Conservation (phyloP, 2,797 vertebrate species). For the Pterois miles region DNA sequence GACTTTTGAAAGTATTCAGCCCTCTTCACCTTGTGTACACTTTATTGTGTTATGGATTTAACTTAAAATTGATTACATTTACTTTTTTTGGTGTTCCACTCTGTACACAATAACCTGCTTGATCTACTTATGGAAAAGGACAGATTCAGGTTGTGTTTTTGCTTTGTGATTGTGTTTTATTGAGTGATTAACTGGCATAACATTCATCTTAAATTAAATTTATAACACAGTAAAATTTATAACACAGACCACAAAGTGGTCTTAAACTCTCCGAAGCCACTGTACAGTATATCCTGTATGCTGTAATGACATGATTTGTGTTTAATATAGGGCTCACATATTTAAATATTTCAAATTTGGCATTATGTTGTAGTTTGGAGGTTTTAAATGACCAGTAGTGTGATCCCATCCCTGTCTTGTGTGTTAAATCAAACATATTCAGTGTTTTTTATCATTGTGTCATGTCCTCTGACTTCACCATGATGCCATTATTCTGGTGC, state of each 20-base stretch:
- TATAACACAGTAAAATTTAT: not conserved
- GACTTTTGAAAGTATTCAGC: not conserved
- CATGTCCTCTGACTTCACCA: constrained; percentile 8
- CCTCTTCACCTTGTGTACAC: not conserved
- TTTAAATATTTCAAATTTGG: not conserved
- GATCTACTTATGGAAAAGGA: not conserved
- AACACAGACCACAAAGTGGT: not conserved
- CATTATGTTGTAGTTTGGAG: not conserved
- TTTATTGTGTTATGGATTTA: not conserved
- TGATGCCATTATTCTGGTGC: not conserved
- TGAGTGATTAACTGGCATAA: not conserved
- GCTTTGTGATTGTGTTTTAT: not conserved
- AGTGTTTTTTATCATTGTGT: constrained; percentile 16
- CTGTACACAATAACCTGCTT: not conserved
- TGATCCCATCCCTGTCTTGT: constrained; percentile 27
- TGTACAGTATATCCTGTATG: not conserved
- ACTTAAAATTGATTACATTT: not conserved
- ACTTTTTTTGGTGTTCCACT: not conserved
- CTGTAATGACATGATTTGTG: not conserved
- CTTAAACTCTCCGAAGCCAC: not conserved
- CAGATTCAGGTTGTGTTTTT: not conserved
- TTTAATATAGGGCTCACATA: not conserved
- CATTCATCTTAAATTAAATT: not conserved
- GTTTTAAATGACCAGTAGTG: constrained; percentile 51
- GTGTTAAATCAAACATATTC: constrained; percentile 35